Conservation (phyloP, 2,113 vertebrate species). For the Gymnocephalus cernua region DNA sequence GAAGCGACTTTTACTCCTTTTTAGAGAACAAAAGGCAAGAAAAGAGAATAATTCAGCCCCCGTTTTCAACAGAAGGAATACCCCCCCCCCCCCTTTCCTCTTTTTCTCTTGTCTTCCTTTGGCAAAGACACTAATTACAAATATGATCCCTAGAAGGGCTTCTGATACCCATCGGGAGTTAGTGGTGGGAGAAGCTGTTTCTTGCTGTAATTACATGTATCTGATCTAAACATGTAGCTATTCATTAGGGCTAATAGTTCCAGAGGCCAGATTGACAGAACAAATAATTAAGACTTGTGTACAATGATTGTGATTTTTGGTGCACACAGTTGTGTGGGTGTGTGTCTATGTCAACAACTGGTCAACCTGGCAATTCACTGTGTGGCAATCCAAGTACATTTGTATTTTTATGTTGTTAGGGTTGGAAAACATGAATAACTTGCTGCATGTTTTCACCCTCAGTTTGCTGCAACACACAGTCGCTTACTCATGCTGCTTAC, state of each 20-base stretch:
- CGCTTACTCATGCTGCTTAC: no score
- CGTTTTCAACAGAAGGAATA: conserved; percentile 42
- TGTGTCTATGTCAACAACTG: neutral
- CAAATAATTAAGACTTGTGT: conserved; percentile 89
- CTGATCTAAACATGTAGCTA: conserved; percentile 89
- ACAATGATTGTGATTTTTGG: conserved; percentile 86
- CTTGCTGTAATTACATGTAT: conserved; percentile 92
- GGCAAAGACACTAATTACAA: conserved; percentile 91
- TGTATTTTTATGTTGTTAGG: neutral
- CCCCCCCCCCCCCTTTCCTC: conserved; percentile 42
- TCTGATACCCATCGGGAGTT: conserved; percentile 82
- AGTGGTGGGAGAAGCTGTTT: conserved; percentile 84
- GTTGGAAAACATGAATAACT: neutral
- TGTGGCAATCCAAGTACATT: neutral
- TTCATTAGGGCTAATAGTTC: conserved; percentile 92
- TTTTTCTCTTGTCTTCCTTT: conserved; percentile 70
- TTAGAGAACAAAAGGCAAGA: conserved; percentile 90
- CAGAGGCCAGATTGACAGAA: conserved; percentile 87
- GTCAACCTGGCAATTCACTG: neutral
- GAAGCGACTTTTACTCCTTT: conserved; percentile 97
- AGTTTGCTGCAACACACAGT: neutral
- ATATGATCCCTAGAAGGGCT: conserved; percentile 88
- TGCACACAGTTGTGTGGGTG: conserved; percentile 70
- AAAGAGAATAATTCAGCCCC: conserved; percentile 88
- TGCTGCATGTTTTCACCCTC: neutral